Evolutionary conservation across 2,888 invertebrate species (phyloP).

Genomic region (Aporophyla nigra): DNA sequence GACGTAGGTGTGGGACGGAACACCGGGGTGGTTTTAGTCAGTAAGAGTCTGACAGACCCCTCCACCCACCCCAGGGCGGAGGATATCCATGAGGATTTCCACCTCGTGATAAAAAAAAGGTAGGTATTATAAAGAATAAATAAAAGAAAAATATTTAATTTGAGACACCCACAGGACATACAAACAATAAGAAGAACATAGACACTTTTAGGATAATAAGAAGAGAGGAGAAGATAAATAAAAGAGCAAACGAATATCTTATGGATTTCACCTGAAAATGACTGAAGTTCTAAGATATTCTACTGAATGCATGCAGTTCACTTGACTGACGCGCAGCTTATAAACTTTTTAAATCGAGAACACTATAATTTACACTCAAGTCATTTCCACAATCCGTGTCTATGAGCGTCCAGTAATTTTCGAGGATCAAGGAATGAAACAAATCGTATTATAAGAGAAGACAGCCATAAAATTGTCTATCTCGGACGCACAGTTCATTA

Average conservation of each 20-base stretch:
- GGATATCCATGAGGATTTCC: too few relatives aligned
- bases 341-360: slow-evolving; percentile 18
- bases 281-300: not conserved
- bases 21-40: too few relatives aligned
- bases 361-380: slow-evolving; percentile 2
- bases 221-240: too few relatives aligned
- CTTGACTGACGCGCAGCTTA: not conserved
- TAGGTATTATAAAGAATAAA: not conserved
- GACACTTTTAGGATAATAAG: too few relatives aligned
- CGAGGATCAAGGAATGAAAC: slow-evolving; percentile 45
- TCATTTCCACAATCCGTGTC: slow-evolving; percentile 24
- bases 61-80: too few relatives aligned
- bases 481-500: slow-evolving; percentile 78
- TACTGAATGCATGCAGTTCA: too few relatives aligned
- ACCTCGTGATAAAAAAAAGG: too few relatives aligned
- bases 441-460: slow-evolving; percentile 47
- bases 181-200: too few relatives aligned
- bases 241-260: not conserved
- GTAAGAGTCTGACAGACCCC: too few relatives aligned
- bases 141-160: too few relatives aligned
- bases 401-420: slow-evolving; percentile 24
- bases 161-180: too few relatives aligned
- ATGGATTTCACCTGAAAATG: not conserved
- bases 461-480: slow-evolving; percentile 78
- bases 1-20: too few relatives aligned